Base-by-base conservation (phyloP, 2,888 invertebrate genomes). In the Eilema depressum region DNA sequence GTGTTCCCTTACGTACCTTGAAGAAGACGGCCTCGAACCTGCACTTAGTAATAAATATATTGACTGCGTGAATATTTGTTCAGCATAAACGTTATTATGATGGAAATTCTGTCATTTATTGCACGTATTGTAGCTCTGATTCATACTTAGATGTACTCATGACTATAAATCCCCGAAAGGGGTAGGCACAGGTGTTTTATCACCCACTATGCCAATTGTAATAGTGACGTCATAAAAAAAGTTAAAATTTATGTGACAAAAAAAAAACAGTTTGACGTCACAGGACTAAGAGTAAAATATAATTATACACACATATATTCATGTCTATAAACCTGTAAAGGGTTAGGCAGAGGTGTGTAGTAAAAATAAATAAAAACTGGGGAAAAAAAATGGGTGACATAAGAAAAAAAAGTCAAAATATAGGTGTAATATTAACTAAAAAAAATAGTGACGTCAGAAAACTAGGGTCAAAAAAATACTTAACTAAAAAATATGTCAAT, bases 1-100 rank as follows among this genome's bases (percentile, higher is more conserved):
- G 87, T 90, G 0, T 93, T 93, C 41, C 93, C 93, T 0, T 89
- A 89, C 73, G 81, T 93, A 70, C 93, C 92, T 68, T 92, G 91
- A 92, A 79, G 61, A 57, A 11, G 1, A 30, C 41, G 20, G 23
- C 28, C 12, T 63, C 4, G 30, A 37, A 57, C 23, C 47, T 63
- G 41, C 61, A 63, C 17, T 47, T 66, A 37, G 66, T 26, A 25
- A 26, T 4, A 28, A 2, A 26, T 8, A 28, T 10, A 53, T n/a
- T 28, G n/a, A 30, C 64, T 64, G 28, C 28, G 64, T 53, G 28
- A 30, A 5, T 41, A 17, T 5, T 64, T 7, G 4, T 47, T 28
- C 28, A 20, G 1, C 64, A 28, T 26, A 63, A 41, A 30, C 2
- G 3, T 41, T 56, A 56, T 10, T n/a, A n/a, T n/a, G 14, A 64